Evolutionary conservation across 1,140 invertebrate species (phyloP), one percentile per base, ranked within the genome.

Genomic region (Lucilia sericata): DNA sequence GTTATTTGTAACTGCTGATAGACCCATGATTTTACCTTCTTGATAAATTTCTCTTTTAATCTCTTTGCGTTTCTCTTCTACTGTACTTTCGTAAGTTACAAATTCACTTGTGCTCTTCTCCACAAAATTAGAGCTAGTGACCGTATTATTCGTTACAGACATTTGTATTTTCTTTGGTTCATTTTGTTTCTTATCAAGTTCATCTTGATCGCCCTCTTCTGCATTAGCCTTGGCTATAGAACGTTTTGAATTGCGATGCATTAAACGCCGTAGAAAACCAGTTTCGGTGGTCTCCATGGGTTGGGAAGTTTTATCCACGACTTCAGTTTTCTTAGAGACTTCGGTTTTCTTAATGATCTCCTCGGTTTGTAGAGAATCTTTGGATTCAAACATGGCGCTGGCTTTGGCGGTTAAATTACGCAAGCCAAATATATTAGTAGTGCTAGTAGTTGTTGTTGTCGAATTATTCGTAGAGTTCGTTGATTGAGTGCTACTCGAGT

Each of bases 221-320:
- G 83, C 42, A 30, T 93, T 94, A 88, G 94, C 94, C 86, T 94
- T 93, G 17, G 93, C 93, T 86, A 87, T 87, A 74, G 86, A 88
- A 51, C 89, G 87, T 93, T 95, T 91, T 0, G 89, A 91, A 74
- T 90, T 91, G 85, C 94, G 93, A 80, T 94, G 92, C 10, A 95
- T 92, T 21, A 95, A 88, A 83, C 94, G 92, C 47, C 94, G 93
- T 88, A 95, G 94, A 86, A 95, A 94, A 25, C 94, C 94, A 81
- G 92, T 92, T 84, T 94, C 93, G 87, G 55, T 19, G 30, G 30
- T 60, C 9, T 85, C 25, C 47, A 10, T 30, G 1, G 47, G 21
- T n/a, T 60, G 51, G 49, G 30, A 9, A 19, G 14, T 25, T 5
- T 74, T 84, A 9, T 74, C 42, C 8, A 30, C 25, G 2, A n/a